These are phyloP conservation scores for Machimus rusticus DNA, from an alignment of 2,888 invertebrate genomes.

Conservation along the genomic window DNA sequence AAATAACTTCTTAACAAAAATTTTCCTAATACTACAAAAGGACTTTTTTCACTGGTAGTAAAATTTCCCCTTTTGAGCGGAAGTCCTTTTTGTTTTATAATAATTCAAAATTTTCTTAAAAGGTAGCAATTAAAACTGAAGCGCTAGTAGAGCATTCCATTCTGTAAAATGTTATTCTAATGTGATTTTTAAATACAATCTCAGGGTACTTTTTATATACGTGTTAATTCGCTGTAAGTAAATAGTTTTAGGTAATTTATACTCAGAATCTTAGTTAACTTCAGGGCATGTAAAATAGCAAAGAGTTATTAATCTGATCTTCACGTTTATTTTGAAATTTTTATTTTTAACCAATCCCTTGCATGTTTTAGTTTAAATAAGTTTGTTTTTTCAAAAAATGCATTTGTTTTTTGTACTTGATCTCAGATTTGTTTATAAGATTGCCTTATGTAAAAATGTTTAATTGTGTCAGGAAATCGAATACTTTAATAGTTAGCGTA, in stretches of 20 bases:
- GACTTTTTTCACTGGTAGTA: neutral
- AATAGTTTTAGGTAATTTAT: neutral
- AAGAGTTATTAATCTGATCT: neutral
- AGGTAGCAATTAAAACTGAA: neutral
- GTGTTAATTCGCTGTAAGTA: neutral
- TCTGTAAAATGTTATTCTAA: neutral
- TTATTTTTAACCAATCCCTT: neutral
- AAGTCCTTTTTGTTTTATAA: neutral
- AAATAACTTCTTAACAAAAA: neutral
- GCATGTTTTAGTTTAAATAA: neutral
- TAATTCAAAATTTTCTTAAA: neutral
- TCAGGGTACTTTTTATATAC: neutral
- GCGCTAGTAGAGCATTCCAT: neutral
- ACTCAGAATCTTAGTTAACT: neutral
- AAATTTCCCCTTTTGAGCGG: neutral
- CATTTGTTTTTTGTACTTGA: neutral
- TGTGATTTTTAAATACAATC: neutral
- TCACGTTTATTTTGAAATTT: neutral
- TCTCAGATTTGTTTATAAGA: neutral
- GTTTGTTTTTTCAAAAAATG: neutral
- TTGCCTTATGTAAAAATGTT: neutral
- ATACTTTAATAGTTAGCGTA: neutral
- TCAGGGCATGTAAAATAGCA: neutral
- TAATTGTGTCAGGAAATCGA: neutral
- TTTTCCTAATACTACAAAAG: neutral